Evolutionary conservation across 2,797 vertebrate species (phyloP), one percentile per base, ranked within the genome.

Genomic region (Perodicticus potto): DNA sequence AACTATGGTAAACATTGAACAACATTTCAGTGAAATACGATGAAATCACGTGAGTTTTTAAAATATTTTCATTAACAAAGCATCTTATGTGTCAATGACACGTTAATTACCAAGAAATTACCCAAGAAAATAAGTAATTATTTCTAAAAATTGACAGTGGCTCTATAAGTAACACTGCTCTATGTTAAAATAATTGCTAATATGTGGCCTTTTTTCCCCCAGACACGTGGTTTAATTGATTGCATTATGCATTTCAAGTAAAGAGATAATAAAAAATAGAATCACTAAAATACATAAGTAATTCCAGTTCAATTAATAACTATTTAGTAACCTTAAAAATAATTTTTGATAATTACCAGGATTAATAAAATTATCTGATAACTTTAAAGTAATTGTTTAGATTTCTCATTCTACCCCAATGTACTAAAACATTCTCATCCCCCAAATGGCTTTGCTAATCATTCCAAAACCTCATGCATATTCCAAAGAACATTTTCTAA

Each of bases 21-120:
- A 96, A 97, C 95, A 97, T 96, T 97, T 97, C 89, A 94, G 97
- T 87, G 96, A 95, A 97, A 96, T 96, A 96, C 49, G 93, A 97
- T 96, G 96, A 97, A 97, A 93, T 96, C 83, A 8, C 89, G 69
- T 91, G 70, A 90, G 70, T 82, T 95, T 92, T 96, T 91, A 84
- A 23, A 95, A 96, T 96, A 81, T 93, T 97, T 98, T 97, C 91
- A 96, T 97, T 97, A 97, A 95, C 96, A 97, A 96, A 96, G 93
- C 65, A 86, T 97, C 96, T 95, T 96, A 96, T 95, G 96, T 93
- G 96, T 97, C 97, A 96, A 72, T 93, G 97, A 97, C 95, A 97
- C 88, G 95, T 97, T 98, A 97, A 98, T 97, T 97, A 96, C 93
- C 93, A 94, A 95, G 96, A 97, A 98, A 97, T 98, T 97, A 97